Conservation (phyloP, 2,888 invertebrate genomes). For the Diarsia dahlii region DNA sequence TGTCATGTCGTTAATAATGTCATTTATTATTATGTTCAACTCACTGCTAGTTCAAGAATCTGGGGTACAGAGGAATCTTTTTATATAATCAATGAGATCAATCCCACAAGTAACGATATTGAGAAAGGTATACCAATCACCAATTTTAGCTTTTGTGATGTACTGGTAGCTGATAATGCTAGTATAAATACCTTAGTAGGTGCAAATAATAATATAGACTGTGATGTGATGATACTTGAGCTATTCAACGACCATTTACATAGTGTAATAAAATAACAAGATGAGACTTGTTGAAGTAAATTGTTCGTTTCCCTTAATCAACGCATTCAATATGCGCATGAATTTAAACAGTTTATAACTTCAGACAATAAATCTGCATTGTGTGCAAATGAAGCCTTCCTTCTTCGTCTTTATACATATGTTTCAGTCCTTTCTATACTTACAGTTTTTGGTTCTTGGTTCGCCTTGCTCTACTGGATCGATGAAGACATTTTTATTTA, state of each 20-base stretch:
- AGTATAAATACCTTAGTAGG: no score
- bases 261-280: slow-evolving; percentile 4
- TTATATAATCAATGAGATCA: background rate
- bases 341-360: background rate
- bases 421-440: background rate
- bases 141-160: background rate
- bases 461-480: background rate
- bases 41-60: background rate
- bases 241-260: slow-evolving; percentile 24
- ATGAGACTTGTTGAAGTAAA: slow-evolving; percentile 24
- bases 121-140: background rate
- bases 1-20: background rate
- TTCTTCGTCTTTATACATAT: background rate
- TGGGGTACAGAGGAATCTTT: background rate
- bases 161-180: background rate
- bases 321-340: slow-evolving; percentile 1
- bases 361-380: background rate
- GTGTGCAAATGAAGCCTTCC: background rate
- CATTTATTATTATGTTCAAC: background rate
- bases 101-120: background rate
- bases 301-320: slow-evolving; percentile 27
- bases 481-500: background rate
- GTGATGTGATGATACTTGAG: background rate
- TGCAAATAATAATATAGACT: background rate
- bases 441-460: background rate